A percentile compares a stretch with the other conserved stretches of the same genome.
Conservation (phyloP, 2,113 vertebrate species). For the Ailuropoda melanoleuca region DNA sequence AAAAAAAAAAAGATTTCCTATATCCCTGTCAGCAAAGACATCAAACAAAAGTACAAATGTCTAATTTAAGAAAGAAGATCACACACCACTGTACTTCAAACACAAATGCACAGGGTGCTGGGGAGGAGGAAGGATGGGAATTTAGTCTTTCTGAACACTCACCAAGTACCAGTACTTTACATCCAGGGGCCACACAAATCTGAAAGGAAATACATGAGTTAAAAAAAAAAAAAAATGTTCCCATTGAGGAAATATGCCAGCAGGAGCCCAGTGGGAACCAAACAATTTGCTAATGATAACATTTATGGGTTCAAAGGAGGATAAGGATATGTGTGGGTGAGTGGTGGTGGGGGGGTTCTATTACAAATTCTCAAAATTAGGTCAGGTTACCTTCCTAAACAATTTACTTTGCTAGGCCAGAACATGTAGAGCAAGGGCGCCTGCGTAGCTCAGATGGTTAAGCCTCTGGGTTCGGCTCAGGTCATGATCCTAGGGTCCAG, state of each 20-base stretch:
- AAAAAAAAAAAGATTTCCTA: not conserved
- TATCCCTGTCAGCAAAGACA: conserved; percentile 1
- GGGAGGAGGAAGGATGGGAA: not conserved
- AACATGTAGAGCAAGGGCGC: not conserved
- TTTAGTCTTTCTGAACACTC: not conserved
- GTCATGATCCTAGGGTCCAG: too few relatives aligned
- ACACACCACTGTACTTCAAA: not conserved
- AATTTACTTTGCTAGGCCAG: not conserved
- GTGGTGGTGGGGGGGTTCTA: not conserved
- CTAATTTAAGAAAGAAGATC: not conserved
- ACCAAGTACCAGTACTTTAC: not conserved
- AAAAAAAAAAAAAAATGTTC: not conserved
- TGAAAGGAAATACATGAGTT: conserved; percentile 23
- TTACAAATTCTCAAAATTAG: not conserved
- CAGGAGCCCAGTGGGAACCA: not conserved
- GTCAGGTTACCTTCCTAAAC: not conserved
- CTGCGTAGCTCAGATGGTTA: too few relatives aligned
- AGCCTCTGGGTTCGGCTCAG: too few relatives aligned
- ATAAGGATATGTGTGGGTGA: not conserved
- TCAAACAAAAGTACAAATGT: not conserved
- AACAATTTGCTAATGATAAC: not conserved
- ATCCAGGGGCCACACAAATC: not conserved
- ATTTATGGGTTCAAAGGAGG: not conserved
- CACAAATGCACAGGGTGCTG: not conserved
- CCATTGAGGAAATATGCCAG: not conserved